Percentiles rank a stretch among this genome's conserved stretches.
phyloP scores from a whole-genome alignment of 1,140 invertebrate genomes.

The Zaprionus taronus region DNA sequence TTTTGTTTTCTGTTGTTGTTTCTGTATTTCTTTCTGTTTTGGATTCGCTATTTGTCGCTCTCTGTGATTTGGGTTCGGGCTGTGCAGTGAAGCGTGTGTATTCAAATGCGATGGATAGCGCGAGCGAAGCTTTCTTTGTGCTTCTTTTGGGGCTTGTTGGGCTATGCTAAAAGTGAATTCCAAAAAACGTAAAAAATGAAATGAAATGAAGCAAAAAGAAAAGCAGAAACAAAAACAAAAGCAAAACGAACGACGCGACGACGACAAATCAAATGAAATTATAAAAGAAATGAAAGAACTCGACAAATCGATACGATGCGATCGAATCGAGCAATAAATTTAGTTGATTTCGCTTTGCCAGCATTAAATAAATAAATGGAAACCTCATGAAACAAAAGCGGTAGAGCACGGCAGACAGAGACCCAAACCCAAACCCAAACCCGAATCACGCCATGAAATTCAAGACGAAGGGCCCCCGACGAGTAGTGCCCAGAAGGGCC shows the following conservation, averaged over 20 bases:
- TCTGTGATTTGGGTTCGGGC: constrained; percentile 15
- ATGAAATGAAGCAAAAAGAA: constrained; percentile 20
- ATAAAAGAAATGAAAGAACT: constrained; percentile 77
- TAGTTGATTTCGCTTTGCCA: constrained; percentile 65
- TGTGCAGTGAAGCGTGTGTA: constrained; percentile 73
- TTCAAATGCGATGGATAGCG: constrained; percentile 67
- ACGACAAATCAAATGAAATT: constrained; percentile 79
- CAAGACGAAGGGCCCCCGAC: constrained; percentile 37
- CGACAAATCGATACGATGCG: constrained; percentile 72
- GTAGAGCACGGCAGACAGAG: neutral
- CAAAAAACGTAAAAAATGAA: constrained; percentile 1
- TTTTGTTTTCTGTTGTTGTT: constrained; percentile 19
- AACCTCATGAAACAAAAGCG: constrained; percentile 47
- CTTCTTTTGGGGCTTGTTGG: constrained; percentile 33
- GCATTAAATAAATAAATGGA: constrained; percentile 59
- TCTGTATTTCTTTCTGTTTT: constrained; percentile 34
- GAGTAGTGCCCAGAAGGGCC: neutral
- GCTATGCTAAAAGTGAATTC: constrained; percentile 40
- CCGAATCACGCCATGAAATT: constrained; percentile 47
- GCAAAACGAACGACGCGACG: constrained; percentile 64
- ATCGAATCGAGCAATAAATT: constrained; percentile 77
- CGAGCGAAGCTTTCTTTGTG: constrained; percentile 71
- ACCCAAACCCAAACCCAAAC: constrained; percentile 24
- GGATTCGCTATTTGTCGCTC: constrained; percentile 21
- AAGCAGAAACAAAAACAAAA: constrained; percentile 32